Conservation (phyloP, 2,888 invertebrate genomes). For the Heliconius aoede region DNA sequence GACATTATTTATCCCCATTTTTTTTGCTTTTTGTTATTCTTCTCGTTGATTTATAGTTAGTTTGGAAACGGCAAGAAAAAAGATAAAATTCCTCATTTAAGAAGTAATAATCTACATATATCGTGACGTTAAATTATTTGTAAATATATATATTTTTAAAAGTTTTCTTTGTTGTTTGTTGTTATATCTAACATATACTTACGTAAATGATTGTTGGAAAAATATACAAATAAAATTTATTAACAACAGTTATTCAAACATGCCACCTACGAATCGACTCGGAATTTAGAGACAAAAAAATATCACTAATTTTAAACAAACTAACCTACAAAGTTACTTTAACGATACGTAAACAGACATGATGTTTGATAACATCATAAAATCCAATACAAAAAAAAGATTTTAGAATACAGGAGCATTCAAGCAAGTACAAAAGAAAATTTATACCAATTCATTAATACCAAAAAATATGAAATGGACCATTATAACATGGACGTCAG, state of each 20-base stretch:
- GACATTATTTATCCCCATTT: background rate
- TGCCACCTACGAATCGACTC: slow-evolving; percentile 7
- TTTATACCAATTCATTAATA: background rate
- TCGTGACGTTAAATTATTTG: too few relatives aligned
- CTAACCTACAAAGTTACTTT: background rate
- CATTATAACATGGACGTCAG: slow-evolving; percentile 12
- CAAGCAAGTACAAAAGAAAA: slow-evolving; percentile 16
- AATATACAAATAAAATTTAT: background rate
- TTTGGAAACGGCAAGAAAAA: background rate
- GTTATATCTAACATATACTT: background rate
- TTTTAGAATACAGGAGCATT: background rate
- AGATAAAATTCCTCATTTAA: too few relatives aligned
- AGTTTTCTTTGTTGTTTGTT: too few relatives aligned
- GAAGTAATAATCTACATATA: too few relatives aligned
- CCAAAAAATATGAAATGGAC: background rate
- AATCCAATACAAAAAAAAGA: background rate
- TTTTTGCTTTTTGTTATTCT: background rate
- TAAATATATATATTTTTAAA: too few relatives aligned
- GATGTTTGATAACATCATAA: background rate
- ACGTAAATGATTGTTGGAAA: background rate
- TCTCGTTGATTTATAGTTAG: background rate
- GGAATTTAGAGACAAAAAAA: background rate
- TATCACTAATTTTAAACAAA: background rate
- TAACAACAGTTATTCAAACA: slow-evolving; percentile 3
- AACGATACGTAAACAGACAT: background rate